These are phyloP conservation scores for Sinodicranocentrus sp. DNA, from an alignment of 2,888 invertebrate genomes.

Conservation along the genomic window DNA sequence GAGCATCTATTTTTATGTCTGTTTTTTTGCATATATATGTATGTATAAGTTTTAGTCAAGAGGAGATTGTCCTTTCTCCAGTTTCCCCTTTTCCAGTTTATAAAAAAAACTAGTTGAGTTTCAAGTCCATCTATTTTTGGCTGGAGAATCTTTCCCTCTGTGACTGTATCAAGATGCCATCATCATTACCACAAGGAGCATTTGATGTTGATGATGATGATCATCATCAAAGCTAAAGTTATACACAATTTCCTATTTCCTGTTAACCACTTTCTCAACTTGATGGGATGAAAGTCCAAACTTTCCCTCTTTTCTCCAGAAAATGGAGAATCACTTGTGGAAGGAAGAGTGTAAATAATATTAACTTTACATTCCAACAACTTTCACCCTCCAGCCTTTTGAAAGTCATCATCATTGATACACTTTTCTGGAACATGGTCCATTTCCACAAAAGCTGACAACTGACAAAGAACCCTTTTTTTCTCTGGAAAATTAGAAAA, in stretches of 20 bases:
- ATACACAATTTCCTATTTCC: conserved; percentile 57
- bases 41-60: not conserved
- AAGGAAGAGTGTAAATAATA: conserved; percentile 8
- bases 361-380: not conserved
- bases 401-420: too few relatives aligned
- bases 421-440: too few relatives aligned
- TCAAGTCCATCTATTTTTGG: too few relatives aligned
- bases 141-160: not conserved
- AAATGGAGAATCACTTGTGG: not conserved
- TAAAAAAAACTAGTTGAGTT: too few relatives aligned
- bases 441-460: not conserved
- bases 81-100: not conserved
- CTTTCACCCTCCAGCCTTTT: too few relatives aligned
- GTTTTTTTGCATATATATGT: too few relatives aligned
- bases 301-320: not conserved
- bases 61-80: not conserved
- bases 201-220: conserved; percentile 3
- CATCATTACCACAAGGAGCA: conserved; percentile 19
- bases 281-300: not conserved
- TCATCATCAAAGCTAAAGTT: conserved; percentile 34
- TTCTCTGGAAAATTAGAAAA: not conserved
- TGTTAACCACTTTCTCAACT: conserved; percentile 40
- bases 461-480: not conserved
- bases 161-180: not conserved
- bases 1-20: too few relatives aligned